Percentiles rank a stretch among this genome's conserved stretches.
These are phyloP conservation scores for Germaria angustata DNA, from an alignment of 2,888 invertebrate genomes.

Conservation along the genomic window DNA sequence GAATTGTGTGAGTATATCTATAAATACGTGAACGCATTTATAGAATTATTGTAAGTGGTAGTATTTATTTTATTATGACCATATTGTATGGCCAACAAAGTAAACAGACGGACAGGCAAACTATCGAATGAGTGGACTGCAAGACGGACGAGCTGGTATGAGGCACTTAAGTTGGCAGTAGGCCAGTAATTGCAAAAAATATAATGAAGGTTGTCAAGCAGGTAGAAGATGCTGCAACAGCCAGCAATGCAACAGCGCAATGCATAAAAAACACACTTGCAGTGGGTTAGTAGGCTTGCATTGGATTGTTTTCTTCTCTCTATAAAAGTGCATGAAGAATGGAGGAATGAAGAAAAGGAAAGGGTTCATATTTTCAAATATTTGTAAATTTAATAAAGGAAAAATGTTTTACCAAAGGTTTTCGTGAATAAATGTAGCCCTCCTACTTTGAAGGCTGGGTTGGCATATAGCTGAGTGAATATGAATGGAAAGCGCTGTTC, in stretches of 20 bases:
- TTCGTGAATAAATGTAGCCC: too few relatives aligned
- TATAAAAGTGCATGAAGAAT: neutral
- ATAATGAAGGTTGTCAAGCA: slow-evolving; percentile 28
- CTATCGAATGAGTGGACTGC: neutral
- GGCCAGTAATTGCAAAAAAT: neutral
- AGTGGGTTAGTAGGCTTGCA: slow-evolving; percentile 62
- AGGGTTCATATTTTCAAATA: neutral
- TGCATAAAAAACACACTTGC: slow-evolving; percentile 18
- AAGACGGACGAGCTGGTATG: slow-evolving; percentile 31
- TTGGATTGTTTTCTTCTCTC: slow-evolving; percentile 28
- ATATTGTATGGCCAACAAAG: slow-evolving; percentile 49
- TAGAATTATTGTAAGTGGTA: slow-evolving; percentile 56
- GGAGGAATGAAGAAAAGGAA: neutral
- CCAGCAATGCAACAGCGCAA: neutral
- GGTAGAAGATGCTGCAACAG: slow-evolving; percentile 32
- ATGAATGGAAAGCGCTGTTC: too few relatives aligned
- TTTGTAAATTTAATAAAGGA: too few relatives aligned
- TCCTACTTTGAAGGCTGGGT: too few relatives aligned
- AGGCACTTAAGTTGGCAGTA: slow-evolving; percentile 46
- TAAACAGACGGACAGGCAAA: neutral
- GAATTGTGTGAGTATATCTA: neutral
- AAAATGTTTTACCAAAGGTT: neutral
- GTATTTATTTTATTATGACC: slow-evolving; percentile 66
- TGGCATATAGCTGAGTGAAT: too few relatives aligned
- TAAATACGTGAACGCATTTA: slow-evolving; percentile 57